phyloP scores from a whole-genome alignment of 2,888 invertebrate species.

The Balanococcus diminutus region DNA sequence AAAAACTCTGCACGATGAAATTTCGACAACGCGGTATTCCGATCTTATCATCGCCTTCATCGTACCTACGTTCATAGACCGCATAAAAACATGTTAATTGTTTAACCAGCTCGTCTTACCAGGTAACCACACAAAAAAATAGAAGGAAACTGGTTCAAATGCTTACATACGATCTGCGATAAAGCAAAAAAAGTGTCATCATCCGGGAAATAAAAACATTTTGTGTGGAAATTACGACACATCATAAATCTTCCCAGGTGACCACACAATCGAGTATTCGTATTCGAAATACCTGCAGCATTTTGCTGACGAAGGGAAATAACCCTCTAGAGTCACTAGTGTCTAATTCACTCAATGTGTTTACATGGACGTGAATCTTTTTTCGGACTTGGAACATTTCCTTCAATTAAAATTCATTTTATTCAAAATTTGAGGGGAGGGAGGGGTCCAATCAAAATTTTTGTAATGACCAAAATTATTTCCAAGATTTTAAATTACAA shows the following conservation, averaged over 20 bases:
- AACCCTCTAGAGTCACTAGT: too few species aligned
- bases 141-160: neutral
- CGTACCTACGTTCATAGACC: neutral
- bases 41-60: neutral
- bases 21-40: neutral
- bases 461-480: too few species aligned
- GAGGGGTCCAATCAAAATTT: too few species aligned
- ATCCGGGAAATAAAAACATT: neutral
- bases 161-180: neutral
- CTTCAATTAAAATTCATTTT: too few species aligned
- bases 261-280: neutral
- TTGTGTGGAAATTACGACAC: neutral
- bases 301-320: neutral
- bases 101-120: neutral
- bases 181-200: neutral
- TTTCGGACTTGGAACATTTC: too few species aligned
- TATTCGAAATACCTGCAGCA: neutral
- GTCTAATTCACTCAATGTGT: too few species aligned
- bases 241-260: neutral
- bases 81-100: constrained; percentile 13
- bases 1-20: neutral
- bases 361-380: too few species aligned
- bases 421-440: too few species aligned
- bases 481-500: too few species aligned
- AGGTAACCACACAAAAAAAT: neutral